Evolutionary conservation across 2,888 invertebrate genomes (phyloP).

Genomic region (Cabera pusaria): DNA sequence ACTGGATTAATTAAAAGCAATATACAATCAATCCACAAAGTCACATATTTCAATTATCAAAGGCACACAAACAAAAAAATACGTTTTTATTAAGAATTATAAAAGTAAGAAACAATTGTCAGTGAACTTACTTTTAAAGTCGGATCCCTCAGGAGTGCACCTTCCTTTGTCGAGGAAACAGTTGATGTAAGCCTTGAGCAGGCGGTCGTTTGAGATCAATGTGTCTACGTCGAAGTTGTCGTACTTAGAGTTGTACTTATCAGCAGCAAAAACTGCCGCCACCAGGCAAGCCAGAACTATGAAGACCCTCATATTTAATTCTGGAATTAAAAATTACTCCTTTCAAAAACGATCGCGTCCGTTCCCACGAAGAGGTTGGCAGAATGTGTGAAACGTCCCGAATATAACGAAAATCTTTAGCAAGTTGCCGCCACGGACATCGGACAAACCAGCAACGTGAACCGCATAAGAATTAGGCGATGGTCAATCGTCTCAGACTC

Average conservation of each 20-base stretch:
- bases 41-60: too few relatives aligned
- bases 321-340: conserved; percentile 41
- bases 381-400: conserved; percentile 37
- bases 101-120: too few relatives aligned
- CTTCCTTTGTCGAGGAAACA: conserved; percentile 87
- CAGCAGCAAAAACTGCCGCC: conserved; percentile 58
- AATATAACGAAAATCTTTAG: conserved; percentile 49
- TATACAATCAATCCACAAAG: too few relatives aligned
- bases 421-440: conserved; percentile 48
- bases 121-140: conserved; percentile 87
- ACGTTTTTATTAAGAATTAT: too few relatives aligned
- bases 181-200: conserved; percentile 87
- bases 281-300: conserved; percentile 61
- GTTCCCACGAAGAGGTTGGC: conserved; percentile 35
- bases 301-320: conserved; percentile 59
- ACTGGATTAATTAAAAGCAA: too few relatives aligned
- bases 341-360: conserved; percentile 34
- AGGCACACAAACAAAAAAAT: too few relatives aligned
- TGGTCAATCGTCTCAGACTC: conserved; percentile 1
- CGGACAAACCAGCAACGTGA: conserved; percentile 42
- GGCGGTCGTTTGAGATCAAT: conserved; percentile 86
- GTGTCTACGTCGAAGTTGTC: conserved; percentile 89
- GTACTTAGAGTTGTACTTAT: conserved; percentile 86
- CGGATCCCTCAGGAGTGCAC: conserved; percentile 88
- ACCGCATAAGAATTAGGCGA: conserved; percentile 44